Evolutionary conservation across 2,113 vertebrate genomes (phyloP).

Genomic region (Atherinomorus stipes): DNA sequence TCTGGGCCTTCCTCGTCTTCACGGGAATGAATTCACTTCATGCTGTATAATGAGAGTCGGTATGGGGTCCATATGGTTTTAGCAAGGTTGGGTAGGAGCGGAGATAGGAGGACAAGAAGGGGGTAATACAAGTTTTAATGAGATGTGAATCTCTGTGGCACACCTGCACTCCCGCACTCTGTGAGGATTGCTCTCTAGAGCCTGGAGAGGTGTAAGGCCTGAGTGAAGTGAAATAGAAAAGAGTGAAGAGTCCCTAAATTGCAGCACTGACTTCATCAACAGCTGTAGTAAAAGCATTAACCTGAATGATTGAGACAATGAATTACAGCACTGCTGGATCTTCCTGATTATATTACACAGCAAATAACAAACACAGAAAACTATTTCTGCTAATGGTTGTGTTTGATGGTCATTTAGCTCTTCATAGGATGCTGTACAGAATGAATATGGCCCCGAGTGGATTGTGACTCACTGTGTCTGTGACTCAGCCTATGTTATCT

Average conservation of each 20-base stretch:
- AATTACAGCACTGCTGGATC: conserved; percentile 14
- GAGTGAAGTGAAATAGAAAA: conserved; percentile 45
- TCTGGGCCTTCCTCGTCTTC: conserved; percentile 58
- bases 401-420: conserved; percentile 35
- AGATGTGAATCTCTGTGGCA: conserved; percentile 72
- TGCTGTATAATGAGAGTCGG: conserved; percentile 80
- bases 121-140: conserved; percentile 79
- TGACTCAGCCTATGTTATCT: conserved; percentile 50
- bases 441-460: conserved; percentile 17
- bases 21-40: conserved; percentile 74
- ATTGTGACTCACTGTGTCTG: conserved; percentile 31
- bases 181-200: conserved; percentile 66
- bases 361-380: conserved; percentile 11
- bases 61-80: conserved; percentile 83
- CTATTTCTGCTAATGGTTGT: conserved; percentile 20
- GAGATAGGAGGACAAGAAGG: conserved; percentile 55
- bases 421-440: conserved; percentile 15
- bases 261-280: conserved; percentile 23
- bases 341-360: background rate
- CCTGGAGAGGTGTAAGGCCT: conserved; percentile 48
- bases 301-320: conserved; percentile 30
- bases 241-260: conserved; percentile 35
- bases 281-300: conserved; percentile 40
- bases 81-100: conserved; percentile 49
- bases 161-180: conserved; percentile 69